Percentiles rank a stretch among this genome's conserved stretches.
phyloP scores from a whole-genome alignment of 2,797 vertebrate species.

The Sebastes trivittatus region DNA sequence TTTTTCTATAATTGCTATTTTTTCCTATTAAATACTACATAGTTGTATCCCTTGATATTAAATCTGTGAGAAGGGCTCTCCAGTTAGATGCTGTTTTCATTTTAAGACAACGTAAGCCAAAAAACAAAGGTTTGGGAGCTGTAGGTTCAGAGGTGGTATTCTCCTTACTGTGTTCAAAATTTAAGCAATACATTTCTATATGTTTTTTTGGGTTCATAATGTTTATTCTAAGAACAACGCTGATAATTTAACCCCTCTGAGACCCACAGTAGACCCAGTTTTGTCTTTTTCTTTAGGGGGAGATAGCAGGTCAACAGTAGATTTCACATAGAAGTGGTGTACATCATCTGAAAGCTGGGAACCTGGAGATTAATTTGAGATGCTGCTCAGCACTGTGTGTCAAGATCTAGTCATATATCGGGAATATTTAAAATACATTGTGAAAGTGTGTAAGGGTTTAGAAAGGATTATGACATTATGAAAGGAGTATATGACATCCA shows the following conservation, averaged over 20 bases:
- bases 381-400: too few species aligned
- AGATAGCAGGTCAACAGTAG: too few species aligned
- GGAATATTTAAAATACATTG: too few species aligned
- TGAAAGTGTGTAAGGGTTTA: too few species aligned
- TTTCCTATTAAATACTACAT: background rate
- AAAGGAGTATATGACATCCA: too few species aligned
- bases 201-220: background rate
- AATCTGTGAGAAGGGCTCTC: background rate
- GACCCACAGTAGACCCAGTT: too few species aligned
- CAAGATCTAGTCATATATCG: too few species aligned
- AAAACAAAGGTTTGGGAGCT: background rate
- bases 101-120: background rate
- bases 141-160: background rate
- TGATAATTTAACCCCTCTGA: background rate
- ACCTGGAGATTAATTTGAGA: too few species aligned
- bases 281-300: too few species aligned
- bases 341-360: too few species aligned
- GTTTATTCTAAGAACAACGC: conserved; percentile 10
- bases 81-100: background rate
- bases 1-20: background rate
- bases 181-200: conserved; percentile 5
- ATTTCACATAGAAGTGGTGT: too few species aligned
- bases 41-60: background rate
- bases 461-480: too few species aligned
- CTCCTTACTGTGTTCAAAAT: background rate